Conservation (phyloP, 1,140 invertebrate species). For the Goniozus legneri region DNA sequence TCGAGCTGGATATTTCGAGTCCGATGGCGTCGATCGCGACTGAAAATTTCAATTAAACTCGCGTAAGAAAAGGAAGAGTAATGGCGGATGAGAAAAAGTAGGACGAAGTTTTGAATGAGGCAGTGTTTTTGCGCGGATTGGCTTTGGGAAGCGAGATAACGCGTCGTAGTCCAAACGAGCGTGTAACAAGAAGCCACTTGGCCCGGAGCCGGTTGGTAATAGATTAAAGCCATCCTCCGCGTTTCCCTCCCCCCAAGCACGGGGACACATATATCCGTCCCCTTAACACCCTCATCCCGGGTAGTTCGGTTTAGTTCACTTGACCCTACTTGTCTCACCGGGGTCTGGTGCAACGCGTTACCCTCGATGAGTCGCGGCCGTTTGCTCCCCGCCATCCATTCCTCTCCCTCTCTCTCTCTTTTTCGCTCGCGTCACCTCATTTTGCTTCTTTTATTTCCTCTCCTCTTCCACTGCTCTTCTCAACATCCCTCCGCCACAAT, state of each 20-base stretch:
- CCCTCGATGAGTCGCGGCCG: too few relatives aligned
- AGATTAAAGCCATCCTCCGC: slow-evolving; percentile 51
- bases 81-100: too few relatives aligned
- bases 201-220: slow-evolving; percentile 41
- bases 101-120: too few relatives aligned
- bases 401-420: slow-evolving; percentile 14
- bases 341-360: slow-evolving; percentile 15
- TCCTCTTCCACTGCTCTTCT: too few relatives aligned
- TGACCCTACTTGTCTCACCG: slow-evolving; percentile 47
- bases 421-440: slow-evolving; percentile 4
- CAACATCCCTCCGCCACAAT: too few relatives aligned
- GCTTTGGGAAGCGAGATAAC: too few relatives aligned
- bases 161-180: slow-evolving; percentile 48
- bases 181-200: slow-evolving; percentile 54
- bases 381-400: slow-evolving; percentile 12
- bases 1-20: too few relatives aligned
- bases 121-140: too few relatives aligned
- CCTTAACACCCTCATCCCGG: slow-evolving; percentile 43
- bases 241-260: too few relatives aligned
- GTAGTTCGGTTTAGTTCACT: slow-evolving; percentile 49
- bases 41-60: too few relatives aligned
- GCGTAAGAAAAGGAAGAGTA: too few relatives aligned
- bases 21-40: too few relatives aligned
- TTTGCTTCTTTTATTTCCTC: slow-evolving; percentile 4
- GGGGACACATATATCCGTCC: slow-evolving; percentile 44